Evolutionary conservation across 1,140 invertebrate genomes (phyloP).

Genomic region (Pseudomyrmex sp.): DNA sequence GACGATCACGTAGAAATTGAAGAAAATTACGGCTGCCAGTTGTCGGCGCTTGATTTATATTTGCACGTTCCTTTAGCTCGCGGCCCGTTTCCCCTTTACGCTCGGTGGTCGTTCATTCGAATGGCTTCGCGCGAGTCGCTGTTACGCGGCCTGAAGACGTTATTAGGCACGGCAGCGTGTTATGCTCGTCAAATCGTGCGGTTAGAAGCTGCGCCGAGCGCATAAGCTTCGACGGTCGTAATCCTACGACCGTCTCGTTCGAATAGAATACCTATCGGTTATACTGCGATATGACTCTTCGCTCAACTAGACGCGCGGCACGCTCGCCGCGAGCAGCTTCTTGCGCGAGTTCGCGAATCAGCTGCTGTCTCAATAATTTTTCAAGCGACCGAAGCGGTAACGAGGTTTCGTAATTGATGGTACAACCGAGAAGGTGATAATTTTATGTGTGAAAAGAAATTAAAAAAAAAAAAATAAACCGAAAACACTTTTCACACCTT

Average conservation of each 20-base stretch:
- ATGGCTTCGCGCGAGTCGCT: slow-evolving; percentile 32
- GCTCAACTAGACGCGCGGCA: neutral
- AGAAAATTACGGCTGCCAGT: slow-evolving; percentile 67
- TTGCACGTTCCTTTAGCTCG: slow-evolving; percentile 45
- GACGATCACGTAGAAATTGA: slow-evolving; percentile 67
- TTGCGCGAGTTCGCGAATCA: slow-evolving; percentile 1
- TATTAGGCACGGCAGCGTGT: slow-evolving; percentile 69
- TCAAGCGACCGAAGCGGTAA: neutral
- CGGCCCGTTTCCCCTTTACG: slow-evolving; percentile 29
- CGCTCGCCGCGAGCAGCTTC: neutral
- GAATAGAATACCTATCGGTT: slow-evolving; percentile 49
- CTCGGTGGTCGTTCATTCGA: slow-evolving; percentile 18
- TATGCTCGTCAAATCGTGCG: slow-evolving; percentile 64
- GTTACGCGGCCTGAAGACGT: slow-evolving; percentile 67
- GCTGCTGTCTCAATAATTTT: slow-evolving; percentile 1
- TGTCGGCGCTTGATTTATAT: slow-evolving; percentile 68
- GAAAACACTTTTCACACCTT: no score
- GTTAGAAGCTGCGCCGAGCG: slow-evolving; percentile 22
- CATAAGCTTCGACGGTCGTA: slow-evolving; percentile 60
- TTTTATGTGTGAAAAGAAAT: neutral
- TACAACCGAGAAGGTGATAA: neutral
- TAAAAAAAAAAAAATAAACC: no score
- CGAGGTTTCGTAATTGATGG: neutral
- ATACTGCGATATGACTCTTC: slow-evolving; percentile 28
- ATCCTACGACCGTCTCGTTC: slow-evolving; percentile 56